These are phyloP conservation scores for Tachycineta bicolor DNA, from an alignment of 2,113 vertebrate genomes.

Conservation along the genomic window DNA sequence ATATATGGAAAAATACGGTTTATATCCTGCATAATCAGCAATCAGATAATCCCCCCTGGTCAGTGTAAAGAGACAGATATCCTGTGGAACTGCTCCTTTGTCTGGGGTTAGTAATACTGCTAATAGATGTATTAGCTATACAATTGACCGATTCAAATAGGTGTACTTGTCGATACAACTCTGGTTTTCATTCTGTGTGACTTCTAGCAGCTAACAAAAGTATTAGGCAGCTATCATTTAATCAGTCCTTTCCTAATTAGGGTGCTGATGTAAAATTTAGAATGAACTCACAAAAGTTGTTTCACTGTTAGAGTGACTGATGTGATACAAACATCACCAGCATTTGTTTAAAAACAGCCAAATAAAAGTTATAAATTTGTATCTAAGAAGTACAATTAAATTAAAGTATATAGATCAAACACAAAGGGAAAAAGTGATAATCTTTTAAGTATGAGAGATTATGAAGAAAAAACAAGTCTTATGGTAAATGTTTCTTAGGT, in stretches of 20 bases:
- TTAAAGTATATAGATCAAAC: background rate
- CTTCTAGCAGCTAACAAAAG: background rate
- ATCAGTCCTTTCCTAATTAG: background rate
- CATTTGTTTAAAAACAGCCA: background rate
- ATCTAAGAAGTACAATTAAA: background rate
- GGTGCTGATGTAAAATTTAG: background rate
- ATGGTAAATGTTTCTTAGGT: background rate
- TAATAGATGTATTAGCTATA: background rate
- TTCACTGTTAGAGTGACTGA: background rate
- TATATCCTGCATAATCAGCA: background rate
- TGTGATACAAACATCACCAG: background rate
- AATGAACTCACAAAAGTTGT: background rate
- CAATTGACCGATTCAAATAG: background rate
- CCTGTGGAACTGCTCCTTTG: background rate
- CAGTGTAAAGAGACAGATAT: background rate
- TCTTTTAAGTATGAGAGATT: background rate
- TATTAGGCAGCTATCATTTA: background rate
- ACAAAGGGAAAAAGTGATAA: background rate
- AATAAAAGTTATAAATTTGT: background rate
- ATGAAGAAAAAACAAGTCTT: background rate
- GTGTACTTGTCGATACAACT: background rate
- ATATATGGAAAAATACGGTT: background rate
- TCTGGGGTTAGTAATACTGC: background rate
- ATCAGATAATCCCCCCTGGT: background rate
- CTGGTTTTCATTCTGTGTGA: background rate